These are phyloP conservation scores for Anolis apletophallus DNA, from an alignment of 2,797 vertebrate species.

Conservation along the genomic window DNA sequence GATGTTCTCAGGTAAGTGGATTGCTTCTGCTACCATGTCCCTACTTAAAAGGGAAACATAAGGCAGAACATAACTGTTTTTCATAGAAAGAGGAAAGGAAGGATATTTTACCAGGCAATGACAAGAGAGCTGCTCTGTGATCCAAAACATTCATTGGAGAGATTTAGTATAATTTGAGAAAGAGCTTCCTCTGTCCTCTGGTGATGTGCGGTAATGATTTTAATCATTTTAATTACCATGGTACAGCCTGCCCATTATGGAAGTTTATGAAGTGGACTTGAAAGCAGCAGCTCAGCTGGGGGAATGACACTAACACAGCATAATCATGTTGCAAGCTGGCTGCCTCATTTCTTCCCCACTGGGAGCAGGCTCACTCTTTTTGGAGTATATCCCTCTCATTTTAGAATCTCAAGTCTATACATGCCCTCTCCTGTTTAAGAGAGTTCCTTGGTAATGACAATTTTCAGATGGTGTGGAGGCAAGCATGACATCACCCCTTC, in stretches of 20 bases:
- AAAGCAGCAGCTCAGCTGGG: slow-evolving; percentile 3
- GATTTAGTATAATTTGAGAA: neutral
- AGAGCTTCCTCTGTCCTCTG: neutral
- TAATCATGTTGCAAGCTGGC: slow-evolving; percentile 5
- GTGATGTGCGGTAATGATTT: slow-evolving; percentile 25
- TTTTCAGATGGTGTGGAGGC: neutral
- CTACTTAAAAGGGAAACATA: neutral
- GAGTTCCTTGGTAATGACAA: neutral
- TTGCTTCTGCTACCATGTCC: neutral
- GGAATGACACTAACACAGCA: slow-evolving; percentile 19
- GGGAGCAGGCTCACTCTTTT: slow-evolving; percentile 3
- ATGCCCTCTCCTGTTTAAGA: neutral
- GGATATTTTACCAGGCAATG: neutral
- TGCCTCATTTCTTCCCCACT: slow-evolving; percentile 1
- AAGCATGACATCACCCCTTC: neutral
- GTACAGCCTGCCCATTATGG: slow-evolving; percentile 26
- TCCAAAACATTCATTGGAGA: neutral
- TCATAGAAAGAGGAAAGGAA: neutral
- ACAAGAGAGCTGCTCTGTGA: neutral
- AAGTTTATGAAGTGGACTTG: slow-evolving; percentile 39
- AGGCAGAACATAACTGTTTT: slow-evolving; percentile 10
- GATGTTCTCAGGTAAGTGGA: slow-evolving; percentile 86
- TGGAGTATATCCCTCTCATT: neutral
- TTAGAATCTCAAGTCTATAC: neutral
- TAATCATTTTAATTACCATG: slow-evolving; percentile 21